These are phyloP conservation scores for Cossypha dichroa DNA, from an alignment of 2,797 vertebrate genomes.

Conservation along the genomic window DNA sequence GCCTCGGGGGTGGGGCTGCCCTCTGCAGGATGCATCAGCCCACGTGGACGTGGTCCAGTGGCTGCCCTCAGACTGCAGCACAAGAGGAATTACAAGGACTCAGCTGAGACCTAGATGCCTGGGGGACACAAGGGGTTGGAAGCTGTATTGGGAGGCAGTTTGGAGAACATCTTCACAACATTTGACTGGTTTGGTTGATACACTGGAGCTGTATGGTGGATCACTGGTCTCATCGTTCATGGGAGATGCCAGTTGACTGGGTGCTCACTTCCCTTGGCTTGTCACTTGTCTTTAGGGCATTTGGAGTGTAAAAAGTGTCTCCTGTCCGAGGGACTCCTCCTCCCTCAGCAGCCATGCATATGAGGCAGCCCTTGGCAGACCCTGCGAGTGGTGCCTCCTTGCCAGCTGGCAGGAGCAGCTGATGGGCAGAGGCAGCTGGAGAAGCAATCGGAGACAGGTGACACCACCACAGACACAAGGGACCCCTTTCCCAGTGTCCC, in stretches of 20 bases:
- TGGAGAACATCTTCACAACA: not conserved
- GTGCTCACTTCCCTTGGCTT: not conserved
- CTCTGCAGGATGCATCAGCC: not conserved
- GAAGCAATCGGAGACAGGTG: not conserved
- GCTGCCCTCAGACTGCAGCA: not conserved
- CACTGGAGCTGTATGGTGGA: fast-evolving
- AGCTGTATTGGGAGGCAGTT: not conserved
- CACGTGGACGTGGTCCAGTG: fast-evolving
- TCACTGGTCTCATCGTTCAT: not conserved
- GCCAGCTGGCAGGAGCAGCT: not conserved
- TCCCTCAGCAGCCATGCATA: not conserved
- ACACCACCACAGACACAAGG: not conserved
- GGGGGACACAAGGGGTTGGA: not conserved
- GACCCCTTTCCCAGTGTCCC: fast-evolving
- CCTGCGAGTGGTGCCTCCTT: not conserved
- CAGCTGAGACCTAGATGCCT: not conserved
- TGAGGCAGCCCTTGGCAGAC: not conserved
- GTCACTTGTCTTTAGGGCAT: not conserved
- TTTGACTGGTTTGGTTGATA: not conserved
- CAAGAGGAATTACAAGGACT: not conserved
- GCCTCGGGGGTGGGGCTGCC: fast-evolving
- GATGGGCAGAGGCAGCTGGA: not conserved
- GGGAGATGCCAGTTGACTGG: not conserved
- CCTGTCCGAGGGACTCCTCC: not conserved
- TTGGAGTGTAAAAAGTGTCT: fast-evolving